phyloP scores from a whole-genome alignment of 2,888 invertebrate genomes.

The Lasiommata megera region DNA sequence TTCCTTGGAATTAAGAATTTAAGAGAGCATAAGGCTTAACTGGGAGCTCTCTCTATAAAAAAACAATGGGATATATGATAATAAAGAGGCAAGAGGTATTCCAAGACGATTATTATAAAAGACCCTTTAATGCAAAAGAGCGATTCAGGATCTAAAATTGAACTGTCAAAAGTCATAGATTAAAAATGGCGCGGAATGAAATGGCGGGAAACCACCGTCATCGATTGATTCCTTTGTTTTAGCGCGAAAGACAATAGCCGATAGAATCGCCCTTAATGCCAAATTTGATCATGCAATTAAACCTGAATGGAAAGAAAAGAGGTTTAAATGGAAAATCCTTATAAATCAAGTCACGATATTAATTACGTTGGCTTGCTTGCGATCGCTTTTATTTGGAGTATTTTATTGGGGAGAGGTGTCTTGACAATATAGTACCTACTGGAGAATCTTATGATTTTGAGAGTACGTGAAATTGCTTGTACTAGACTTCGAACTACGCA shows the following conservation, averaged over 20 bases:
- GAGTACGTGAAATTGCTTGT: too few species aligned
- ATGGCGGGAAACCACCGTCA: conserved; percentile 40
- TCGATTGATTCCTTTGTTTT: conserved; percentile 69
- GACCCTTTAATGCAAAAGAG: conserved; percentile 1
- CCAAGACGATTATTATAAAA: conserved; percentile 12
- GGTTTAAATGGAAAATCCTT: conserved; percentile 65
- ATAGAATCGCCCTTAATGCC: conserved; percentile 47
- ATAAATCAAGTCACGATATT: conserved; percentile 69
- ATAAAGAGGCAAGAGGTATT: conserved; percentile 2
- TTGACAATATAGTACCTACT: too few species aligned
- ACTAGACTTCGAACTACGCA: too few species aligned
- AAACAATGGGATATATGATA: not conserved
- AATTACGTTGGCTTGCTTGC: conserved; percentile 27
- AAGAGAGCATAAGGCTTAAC: too few species aligned
- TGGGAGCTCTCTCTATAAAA: not conserved
- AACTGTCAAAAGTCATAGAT: conserved; percentile 34
- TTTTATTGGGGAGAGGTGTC: not conserved
- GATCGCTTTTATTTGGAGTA: conserved; percentile 21
- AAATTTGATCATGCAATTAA: conserved; percentile 74
- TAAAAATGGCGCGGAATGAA: conserved; percentile 35
- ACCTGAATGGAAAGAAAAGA: conserved; percentile 71
- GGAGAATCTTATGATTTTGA: too few species aligned
- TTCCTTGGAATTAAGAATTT: too few species aligned
- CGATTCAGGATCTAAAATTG: conserved; percentile 24
- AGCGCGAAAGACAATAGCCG: conserved; percentile 51